Conservation (phyloP, 2,797 vertebrate species). For the Peromyscus aztecus region DNA sequence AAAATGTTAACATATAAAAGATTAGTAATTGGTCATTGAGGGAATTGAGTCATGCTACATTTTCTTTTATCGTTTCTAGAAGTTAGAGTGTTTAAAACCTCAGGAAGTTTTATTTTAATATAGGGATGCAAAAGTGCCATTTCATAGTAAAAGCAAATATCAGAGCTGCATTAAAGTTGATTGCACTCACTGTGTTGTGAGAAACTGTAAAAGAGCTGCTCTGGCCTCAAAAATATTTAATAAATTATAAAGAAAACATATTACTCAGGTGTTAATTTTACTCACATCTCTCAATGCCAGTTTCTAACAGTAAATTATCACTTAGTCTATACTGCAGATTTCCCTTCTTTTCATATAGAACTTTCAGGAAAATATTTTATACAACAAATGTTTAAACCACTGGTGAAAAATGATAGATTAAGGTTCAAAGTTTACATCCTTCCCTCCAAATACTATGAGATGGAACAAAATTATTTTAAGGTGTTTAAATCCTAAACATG, state of each 20-base stretch:
- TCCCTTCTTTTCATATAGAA: background rate
- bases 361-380: conserved; percentile 56
- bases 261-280: conserved; percentile 71
- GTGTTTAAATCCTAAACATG: conserved; percentile 47
- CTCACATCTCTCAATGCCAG: conserved; percentile 23
- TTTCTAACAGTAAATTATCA: conserved; percentile 60
- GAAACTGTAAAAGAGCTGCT: conserved; percentile 11
- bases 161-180: background rate
- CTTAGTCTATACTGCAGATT: conserved; percentile 17
- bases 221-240: conserved; percentile 47
- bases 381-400: conserved; percentile 21
- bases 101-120: background rate
- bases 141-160: conserved; percentile 9
- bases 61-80: background rate
- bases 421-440: background rate
- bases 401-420: background rate
- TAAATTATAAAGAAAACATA: conserved; percentile 70
- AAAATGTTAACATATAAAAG: background rate
- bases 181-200: conserved; percentile 31
- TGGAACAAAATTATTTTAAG: conserved; percentile 49
- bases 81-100: background rate
- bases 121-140: background rate
- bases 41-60: rapidly evolving
- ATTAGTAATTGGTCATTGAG: background rate
- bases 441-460: conserved; percentile 51